phyloP scores from a whole-genome alignment of 2,113 vertebrate genomes.

The Girardinichthys multiradiatus region DNA sequence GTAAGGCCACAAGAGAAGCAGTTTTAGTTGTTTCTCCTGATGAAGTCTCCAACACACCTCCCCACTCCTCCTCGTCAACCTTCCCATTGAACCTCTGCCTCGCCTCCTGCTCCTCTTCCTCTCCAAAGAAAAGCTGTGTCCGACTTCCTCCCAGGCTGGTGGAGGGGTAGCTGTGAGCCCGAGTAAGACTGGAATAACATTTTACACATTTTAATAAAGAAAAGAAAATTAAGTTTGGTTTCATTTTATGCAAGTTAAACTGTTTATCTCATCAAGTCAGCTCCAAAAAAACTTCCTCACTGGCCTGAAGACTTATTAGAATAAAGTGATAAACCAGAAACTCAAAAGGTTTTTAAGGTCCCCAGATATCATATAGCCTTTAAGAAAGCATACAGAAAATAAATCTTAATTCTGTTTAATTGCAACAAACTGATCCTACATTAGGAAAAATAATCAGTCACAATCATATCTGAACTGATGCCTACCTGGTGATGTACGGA shows the following conservation, averaged over 20 bases:
- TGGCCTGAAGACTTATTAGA: no score
- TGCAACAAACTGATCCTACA: no score
- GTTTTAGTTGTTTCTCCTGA: constrained; percentile 65
- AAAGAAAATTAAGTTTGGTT: neutral
- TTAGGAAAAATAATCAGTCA: no score
- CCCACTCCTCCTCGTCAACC: constrained; percentile 53
- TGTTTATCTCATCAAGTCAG: neutral
- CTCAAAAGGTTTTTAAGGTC: no score
- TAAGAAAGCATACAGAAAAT: no score
- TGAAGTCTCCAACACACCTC: neutral
- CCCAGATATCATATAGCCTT: no score
- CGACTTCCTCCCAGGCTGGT: constrained; percentile 65
- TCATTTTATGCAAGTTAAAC: neutral
- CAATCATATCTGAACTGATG: neutral
- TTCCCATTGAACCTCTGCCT: constrained; percentile 50
- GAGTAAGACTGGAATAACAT: constrained; percentile 13
- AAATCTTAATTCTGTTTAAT: no score
- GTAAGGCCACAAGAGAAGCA: constrained; percentile 46
- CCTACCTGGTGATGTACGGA: constrained; percentile 35
- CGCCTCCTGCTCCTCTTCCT: constrained; percentile 40
- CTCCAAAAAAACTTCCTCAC: no score
- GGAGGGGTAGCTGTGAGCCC: constrained; percentile 64
- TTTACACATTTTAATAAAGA: neutral
- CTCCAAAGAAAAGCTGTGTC: constrained; percentile 57
- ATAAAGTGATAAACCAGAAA: no score